Evolutionary conservation across 1,140 invertebrate genomes (phyloP).

Genomic region (Drosophila mauritiana): DNA sequence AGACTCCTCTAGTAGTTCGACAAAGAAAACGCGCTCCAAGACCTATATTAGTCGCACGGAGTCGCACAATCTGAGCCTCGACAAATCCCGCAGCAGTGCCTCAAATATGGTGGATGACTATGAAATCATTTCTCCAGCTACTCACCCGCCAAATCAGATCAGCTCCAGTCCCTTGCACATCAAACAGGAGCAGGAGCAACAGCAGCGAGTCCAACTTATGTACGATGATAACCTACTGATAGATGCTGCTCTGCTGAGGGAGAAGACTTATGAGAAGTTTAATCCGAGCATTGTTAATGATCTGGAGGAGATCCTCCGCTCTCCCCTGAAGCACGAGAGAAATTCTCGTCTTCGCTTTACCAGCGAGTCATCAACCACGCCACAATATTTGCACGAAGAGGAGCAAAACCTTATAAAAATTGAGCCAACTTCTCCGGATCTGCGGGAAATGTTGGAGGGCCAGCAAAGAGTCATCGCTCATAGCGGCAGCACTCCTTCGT

Average conservation of each 20-base stretch:
- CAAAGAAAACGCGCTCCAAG: constrained; percentile 86
- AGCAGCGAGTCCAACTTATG: constrained; percentile 60
- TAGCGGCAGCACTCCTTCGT: constrained; percentile 32
- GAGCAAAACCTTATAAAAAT: constrained; percentile 80
- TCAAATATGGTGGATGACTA: constrained; percentile 76
- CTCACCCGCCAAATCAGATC: constrained; percentile 78
- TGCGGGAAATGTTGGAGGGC: constrained; percentile 72
- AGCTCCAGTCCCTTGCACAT: constrained; percentile 81
- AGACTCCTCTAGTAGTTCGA: not conserved
- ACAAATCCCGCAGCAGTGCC: constrained; percentile 43
- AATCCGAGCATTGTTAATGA: constrained; percentile 82
- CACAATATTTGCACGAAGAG: constrained; percentile 69
- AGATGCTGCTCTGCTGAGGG: constrained; percentile 59
- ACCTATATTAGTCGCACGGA: constrained; percentile 85
- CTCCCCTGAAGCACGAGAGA: constrained; percentile 73
- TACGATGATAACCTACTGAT: constrained; percentile 75
- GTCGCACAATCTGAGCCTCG: constrained; percentile 66
- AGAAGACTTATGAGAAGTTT: constrained; percentile 74
- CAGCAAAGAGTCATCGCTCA: constrained; percentile 45
- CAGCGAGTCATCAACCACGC: constrained; percentile 75
- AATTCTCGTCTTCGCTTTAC: constrained; percentile 68
- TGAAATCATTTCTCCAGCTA: constrained; percentile 79
- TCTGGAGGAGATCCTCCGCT: constrained; percentile 82
- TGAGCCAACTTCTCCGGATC: constrained; percentile 75
- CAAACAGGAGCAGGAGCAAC: constrained; percentile 74